Conservation (phyloP, 2,888 invertebrate genomes). For the Noctua janthina region DNA sequence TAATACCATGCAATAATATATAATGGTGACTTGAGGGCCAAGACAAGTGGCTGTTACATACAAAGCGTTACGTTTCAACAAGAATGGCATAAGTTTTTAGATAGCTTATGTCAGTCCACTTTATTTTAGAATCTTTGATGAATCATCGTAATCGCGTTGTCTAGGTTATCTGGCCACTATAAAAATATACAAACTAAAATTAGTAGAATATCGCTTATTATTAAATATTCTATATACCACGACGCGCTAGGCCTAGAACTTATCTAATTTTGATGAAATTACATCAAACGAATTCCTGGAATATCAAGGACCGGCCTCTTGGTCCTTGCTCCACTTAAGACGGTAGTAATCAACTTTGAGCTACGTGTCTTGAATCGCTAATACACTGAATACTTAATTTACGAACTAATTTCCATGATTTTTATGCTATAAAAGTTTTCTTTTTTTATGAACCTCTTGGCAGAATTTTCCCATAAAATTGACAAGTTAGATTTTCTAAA, state of each 20-base stretch:
- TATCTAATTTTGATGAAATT: conserved; percentile 31
- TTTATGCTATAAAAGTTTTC: not conserved
- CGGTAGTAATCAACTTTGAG: conserved; percentile 36
- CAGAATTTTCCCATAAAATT: not conserved
- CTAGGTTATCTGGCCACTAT: not conserved
- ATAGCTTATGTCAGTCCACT: not conserved
- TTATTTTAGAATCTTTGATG: not conserved
- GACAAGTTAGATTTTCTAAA: not conserved
- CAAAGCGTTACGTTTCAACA: no score
- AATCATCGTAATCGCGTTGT: not conserved
- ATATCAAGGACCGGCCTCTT: not conserved
- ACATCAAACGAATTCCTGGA: conserved; percentile 31
- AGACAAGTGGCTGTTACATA: no score
- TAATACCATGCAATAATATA: no score
- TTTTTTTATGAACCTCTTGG: not conserved
- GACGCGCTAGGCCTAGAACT: not conserved
- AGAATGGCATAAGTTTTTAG: not conserved
- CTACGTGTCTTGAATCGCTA: conserved; percentile 43
- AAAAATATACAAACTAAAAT: not conserved
- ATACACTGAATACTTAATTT: conserved; percentile 1
- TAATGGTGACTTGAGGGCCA: no score
- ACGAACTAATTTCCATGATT: not conserved
- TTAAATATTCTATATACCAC: no score
- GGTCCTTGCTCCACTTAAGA: conserved; percentile 29
- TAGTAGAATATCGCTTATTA: not conserved